These are phyloP conservation scores for Poeciliopsis occidentalis DNA, from an alignment of 2,113 vertebrate genomes.

Conservation along the genomic window DNA sequence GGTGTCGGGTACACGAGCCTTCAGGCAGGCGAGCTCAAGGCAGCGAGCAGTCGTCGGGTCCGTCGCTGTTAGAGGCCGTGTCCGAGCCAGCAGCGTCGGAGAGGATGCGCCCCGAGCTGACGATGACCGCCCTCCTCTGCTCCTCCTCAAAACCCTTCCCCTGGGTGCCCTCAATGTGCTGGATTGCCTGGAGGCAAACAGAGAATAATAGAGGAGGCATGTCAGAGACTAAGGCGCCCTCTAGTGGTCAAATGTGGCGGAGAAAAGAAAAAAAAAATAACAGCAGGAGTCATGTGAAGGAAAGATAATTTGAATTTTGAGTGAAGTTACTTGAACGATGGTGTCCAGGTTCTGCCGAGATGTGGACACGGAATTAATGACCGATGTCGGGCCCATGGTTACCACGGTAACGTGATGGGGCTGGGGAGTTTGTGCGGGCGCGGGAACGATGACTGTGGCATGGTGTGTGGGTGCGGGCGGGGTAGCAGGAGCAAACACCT, in stretches of 20 bases:
- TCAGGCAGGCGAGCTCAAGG: slow-evolving; percentile 79
- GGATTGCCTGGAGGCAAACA: slow-evolving; percentile 86
- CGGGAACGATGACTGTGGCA: slow-evolving; percentile 95
- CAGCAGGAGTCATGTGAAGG: neutral
- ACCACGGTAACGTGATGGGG: slow-evolving; percentile 96
- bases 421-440: slow-evolving; percentile 81
- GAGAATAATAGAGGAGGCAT: neutral
- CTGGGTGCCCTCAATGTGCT: slow-evolving; percentile 98
- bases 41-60: slow-evolving; percentile 85
- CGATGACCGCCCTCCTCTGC: slow-evolving; percentile 90
- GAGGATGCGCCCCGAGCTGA: slow-evolving; percentile 83
- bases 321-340: slow-evolving; percentile 90
- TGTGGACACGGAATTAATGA: slow-evolving; percentile 95
- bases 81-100: slow-evolving; percentile 85
- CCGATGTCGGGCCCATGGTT: slow-evolving; percentile 93
- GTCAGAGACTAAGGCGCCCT: slow-evolving; percentile 34
- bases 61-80: slow-evolving; percentile 92
- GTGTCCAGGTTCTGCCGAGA: slow-evolving; percentile 98
- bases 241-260: slow-evolving; percentile 33
- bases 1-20: slow-evolving; percentile 15
- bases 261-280: too few species aligned
- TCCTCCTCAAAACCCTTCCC: slow-evolving; percentile 90
- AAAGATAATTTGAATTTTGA: neutral
- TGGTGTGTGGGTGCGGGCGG: slow-evolving; percentile 93
- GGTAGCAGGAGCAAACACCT: slow-evolving; percentile 86